phyloP scores from a whole-genome alignment of 1,140 invertebrate species.

The Polyergus mexicanus region DNA sequence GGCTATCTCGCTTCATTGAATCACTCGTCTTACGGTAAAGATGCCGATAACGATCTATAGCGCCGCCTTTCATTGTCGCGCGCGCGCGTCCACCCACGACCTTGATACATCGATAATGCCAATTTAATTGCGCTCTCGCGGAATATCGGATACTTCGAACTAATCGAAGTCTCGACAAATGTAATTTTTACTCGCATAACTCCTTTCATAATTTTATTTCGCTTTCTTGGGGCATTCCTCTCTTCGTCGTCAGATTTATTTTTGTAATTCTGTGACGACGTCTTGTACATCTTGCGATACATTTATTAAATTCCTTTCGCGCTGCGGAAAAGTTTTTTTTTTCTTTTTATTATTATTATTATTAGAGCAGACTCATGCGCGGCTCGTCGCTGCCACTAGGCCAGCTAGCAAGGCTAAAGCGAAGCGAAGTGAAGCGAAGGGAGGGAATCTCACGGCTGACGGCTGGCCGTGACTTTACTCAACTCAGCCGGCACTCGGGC shows the following conservation, averaged over 20 bases:
- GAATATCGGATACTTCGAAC: conserved; percentile 22
- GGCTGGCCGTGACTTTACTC: conserved; percentile 86
- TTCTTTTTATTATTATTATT: not conserved
- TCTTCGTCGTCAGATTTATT: not conserved
- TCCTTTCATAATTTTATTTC: not conserved
- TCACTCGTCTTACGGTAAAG: conserved; percentile 54
- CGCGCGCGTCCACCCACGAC: conserved; percentile 26
- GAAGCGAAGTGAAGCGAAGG: conserved; percentile 78
- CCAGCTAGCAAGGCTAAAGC: conserved; percentile 78
- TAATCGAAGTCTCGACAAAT: conserved; percentile 21
- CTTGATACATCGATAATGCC: conserved; percentile 54
- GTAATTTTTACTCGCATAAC: not conserved
- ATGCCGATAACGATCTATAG: conserved; percentile 32
- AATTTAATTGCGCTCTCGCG: conserved; percentile 48
- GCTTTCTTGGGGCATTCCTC: not conserved
- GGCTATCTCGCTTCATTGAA: conserved; percentile 4
- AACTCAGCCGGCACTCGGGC: conserved; percentile 84
- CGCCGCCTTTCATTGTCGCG: conserved; percentile 44
- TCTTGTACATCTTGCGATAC: not conserved
- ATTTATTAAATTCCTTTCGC: too few species aligned
- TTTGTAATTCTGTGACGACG: not conserved
- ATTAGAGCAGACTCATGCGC: conserved; percentile 59
- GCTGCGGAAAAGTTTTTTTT: not conserved
- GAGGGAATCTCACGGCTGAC: conserved; percentile 86
- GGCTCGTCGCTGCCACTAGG: conserved; percentile 75